phyloP scores from a whole-genome alignment of 1,140 invertebrate genomes.

The Atta colombica region DNA sequence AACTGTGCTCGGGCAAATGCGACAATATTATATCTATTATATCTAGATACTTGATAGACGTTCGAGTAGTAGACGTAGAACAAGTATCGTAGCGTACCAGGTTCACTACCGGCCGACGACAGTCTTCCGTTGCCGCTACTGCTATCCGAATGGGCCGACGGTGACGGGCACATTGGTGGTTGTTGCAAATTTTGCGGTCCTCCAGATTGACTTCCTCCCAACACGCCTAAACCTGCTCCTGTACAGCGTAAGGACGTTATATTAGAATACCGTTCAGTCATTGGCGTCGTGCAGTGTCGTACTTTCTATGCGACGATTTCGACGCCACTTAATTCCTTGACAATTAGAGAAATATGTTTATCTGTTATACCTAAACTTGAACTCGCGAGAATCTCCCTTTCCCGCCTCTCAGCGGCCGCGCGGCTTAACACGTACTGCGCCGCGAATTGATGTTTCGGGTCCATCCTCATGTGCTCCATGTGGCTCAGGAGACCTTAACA shows the following conservation, averaged over 20 bases:
- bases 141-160: conserved; percentile 93
- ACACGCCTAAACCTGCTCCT: conserved; percentile 87
- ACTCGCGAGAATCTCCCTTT: conserved; percentile 92
- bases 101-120: conserved; percentile 92
- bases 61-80: conserved; percentile 73
- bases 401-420: conserved; percentile 95
- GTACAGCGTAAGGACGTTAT: conserved; percentile 70
- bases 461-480: conserved; percentile 99
- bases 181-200: conserved; percentile 87
- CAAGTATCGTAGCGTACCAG: conserved; percentile 85
- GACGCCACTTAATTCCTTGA: not conserved
- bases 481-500: conserved; percentile 94
- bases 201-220: conserved; percentile 87
- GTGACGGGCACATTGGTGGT: conserved; percentile 90
- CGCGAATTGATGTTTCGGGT: conserved; percentile 98
- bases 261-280: conserved; percentile 26
- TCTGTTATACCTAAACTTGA: conserved; percentile 86
- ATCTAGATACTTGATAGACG: conserved; percentile 68
- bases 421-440: conserved; percentile 96
- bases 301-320: not conserved
- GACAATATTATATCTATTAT: conserved; percentile 58
- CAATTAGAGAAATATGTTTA: not conserved
- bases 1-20: conserved; percentile 55
- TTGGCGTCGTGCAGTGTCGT: not conserved
- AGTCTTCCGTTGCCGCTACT: conserved; percentile 92